A percentile compares a stretch with the other conserved stretches of the same genome.
Evolutionary conservation across 1,140 invertebrate species (phyloP).

Genomic region (Andricus grossulariae): DNA sequence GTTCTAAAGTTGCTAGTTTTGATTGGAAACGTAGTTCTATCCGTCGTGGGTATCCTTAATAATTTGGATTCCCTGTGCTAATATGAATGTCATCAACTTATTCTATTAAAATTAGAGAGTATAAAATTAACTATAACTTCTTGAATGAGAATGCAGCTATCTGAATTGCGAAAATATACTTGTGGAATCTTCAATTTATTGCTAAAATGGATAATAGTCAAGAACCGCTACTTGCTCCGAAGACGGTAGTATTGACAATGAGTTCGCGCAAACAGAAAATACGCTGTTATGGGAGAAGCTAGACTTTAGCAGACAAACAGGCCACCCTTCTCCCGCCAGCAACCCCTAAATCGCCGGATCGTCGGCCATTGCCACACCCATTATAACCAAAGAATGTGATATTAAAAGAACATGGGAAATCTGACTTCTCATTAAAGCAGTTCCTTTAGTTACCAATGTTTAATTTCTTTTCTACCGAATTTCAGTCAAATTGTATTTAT

Average conservation of each 20-base stretch:
- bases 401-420: conserved; percentile 22
- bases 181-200: background rate
- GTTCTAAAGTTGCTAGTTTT: conserved; percentile 41
- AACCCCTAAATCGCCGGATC: conserved; percentile 1
- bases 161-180: background rate
- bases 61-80: conserved; percentile 2
- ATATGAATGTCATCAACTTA: background rate
- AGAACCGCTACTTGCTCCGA: background rate
- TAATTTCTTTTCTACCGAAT: background rate
- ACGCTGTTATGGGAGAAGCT: conserved; percentile 55
- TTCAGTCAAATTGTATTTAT: conserved; percentile 13
- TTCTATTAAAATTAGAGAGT: background rate
- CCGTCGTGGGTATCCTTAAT: background rate
- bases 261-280: conserved; percentile 55
- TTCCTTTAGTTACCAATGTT: conserved; percentile 1
- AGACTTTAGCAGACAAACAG: conserved; percentile 56
- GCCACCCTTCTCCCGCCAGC: conserved; percentile 25
- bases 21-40: conserved; percentile 33
- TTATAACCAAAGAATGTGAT: conserved; percentile 1
- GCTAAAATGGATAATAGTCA: background rate
- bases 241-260: background rate
- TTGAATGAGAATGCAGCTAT: background rate
- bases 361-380: background rate
- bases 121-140: background rate
- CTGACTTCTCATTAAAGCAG: conserved; percentile 26